Evolutionary conservation across 2,113 vertebrate species (phyloP).

Genomic region (Campylorhamphus procurvoides): DNA sequence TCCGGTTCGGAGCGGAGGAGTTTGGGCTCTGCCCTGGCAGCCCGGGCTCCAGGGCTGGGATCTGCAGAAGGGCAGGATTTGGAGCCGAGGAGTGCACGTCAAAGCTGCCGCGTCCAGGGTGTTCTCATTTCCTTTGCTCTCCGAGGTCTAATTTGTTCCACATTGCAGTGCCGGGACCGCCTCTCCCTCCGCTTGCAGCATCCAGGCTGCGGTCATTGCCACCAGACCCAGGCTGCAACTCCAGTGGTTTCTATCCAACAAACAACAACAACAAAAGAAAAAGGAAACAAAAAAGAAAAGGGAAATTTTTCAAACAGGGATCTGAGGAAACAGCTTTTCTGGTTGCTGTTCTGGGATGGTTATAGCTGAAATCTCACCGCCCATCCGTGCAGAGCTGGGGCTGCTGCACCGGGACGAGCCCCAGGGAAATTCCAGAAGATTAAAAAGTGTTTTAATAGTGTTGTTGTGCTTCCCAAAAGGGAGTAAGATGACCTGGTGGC

Average conservation of each 20-base stretch:
- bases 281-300: not conserved
- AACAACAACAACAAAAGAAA: not conserved
- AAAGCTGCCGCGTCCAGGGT: not conserved
- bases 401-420: not conserved
- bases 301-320: not conserved
- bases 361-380: not conserved
- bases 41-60: fast-evolving
- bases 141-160: slow-evolving; percentile 73
- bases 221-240: not conserved
- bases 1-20: not conserved
- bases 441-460: slow-evolving; percentile 13
- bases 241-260: slow-evolving; percentile 25
- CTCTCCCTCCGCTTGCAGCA: slow-evolving; percentile 45
- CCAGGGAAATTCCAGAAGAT: slow-evolving; percentile 11
- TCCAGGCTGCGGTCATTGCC: slow-evolving; percentile 18
- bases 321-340: slow-evolving; percentile 8
- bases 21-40: not conserved
- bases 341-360: not conserved
- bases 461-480: slow-evolving; percentile 16
- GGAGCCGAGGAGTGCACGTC: not conserved
- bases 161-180: slow-evolving; percentile 5
- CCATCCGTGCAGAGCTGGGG: fast-evolving
- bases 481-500: slow-evolving; percentile 36
- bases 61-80: not conserved
- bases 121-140: slow-evolving; percentile 47